Conservation (phyloP, 2,797 vertebrate genomes). For the Falco berigora region DNA sequence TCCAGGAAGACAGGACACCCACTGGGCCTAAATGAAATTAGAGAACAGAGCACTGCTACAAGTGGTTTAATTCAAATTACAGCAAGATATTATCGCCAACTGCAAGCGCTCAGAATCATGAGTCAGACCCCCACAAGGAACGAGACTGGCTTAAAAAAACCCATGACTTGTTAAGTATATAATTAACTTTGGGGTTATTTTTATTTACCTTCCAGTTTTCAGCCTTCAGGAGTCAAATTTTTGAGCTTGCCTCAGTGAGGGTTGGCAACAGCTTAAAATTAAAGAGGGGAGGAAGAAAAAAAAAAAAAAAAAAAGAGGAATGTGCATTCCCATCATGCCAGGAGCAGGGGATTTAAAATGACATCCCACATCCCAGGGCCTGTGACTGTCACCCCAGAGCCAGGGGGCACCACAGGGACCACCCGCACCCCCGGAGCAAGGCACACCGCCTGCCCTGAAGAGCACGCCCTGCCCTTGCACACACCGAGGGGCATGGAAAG, state of each 20-base stretch:
- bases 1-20: conserved; percentile 66
- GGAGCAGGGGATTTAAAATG: not conserved
- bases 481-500: rapidly evolving
- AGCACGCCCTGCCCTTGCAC: not conserved
- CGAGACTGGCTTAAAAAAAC: conserved; percentile 2
- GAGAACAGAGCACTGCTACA: conserved; percentile 54
- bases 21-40: conserved; percentile 63
- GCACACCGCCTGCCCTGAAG: not conserved
- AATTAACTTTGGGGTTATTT: conserved; percentile 63
- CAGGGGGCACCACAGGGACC: too few relatives aligned
- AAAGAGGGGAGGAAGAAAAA: not conserved
- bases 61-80: conserved; percentile 65
- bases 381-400: too few relatives aligned
- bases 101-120: conserved; percentile 52
- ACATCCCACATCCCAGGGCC: not conserved
- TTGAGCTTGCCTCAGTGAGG: not conserved
- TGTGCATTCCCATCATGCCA: not conserved
- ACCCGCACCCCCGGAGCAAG: not conserved
- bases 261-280: not conserved
- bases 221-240: conserved; percentile 44
- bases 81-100: conserved; percentile 53
- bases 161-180: conserved; percentile 44
- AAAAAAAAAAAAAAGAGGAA: not conserved
- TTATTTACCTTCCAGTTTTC: conserved; percentile 58
- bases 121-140: conserved; percentile 65